Evolutionary conservation across 92 coral and sea anemone species (phyloP).

Genomic region (Muricea muricata): DNA sequence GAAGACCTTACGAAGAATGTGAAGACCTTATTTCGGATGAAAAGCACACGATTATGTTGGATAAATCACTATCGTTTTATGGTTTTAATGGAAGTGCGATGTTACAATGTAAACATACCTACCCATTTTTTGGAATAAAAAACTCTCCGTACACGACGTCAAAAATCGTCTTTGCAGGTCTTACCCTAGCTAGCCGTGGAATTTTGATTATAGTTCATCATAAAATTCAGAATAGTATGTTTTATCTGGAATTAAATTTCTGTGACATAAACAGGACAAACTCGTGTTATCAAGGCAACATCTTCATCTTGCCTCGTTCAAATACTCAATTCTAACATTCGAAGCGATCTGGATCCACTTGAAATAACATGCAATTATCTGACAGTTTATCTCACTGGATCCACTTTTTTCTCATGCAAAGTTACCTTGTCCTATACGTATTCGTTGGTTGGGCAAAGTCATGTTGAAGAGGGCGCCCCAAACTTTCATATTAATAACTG

Average conservation of each 20-base stretch:
- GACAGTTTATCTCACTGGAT: background rate
- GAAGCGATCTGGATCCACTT: background rate
- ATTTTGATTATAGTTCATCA: background rate
- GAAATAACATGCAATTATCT: background rate
- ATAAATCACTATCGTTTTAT: conserved; percentile 4
- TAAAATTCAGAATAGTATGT: background rate
- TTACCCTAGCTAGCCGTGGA: background rate
- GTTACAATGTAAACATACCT: background rate
- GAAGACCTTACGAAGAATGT: conserved; percentile 20
- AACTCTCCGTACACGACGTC: background rate
- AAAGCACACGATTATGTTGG: background rate
- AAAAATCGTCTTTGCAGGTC: background rate
- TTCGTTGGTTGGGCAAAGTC: background rate
- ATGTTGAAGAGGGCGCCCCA: background rate
- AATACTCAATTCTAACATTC: background rate
- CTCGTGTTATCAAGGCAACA: background rate
- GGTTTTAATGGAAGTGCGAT: conserved; percentile 17
- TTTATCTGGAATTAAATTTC: conserved; percentile 3
- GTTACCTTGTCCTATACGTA: background rate
- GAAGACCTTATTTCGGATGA: background rate
- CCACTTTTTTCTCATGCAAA: background rate
- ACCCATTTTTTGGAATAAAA: background rate
- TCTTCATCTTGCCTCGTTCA: background rate
- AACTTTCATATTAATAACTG: too few species aligned
- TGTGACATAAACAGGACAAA: background rate